These are phyloP conservation scores for Agrenia bidenticulata DNA, from an alignment of 2,888 invertebrate genomes.

Conservation along the genomic window DNA sequence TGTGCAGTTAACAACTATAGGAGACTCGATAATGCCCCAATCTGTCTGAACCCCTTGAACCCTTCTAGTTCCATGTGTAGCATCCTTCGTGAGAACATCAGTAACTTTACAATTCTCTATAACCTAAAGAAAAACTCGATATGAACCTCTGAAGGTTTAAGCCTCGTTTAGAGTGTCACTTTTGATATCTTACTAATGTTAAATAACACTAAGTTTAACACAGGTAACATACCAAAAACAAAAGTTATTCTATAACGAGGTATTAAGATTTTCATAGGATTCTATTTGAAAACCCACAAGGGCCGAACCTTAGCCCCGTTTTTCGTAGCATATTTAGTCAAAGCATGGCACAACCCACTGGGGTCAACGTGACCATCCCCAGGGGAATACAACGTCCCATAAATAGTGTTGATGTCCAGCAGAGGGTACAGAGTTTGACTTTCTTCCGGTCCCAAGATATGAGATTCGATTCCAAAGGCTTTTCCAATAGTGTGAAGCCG, in stretches of 20 bases:
- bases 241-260: no score
- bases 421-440: constrained; percentile 64
- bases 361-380: constrained; percentile 63
- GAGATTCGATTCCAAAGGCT: constrained; percentile 73
- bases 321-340: constrained; percentile 70
- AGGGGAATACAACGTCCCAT: constrained; percentile 69
- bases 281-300: constrained; percentile 29
- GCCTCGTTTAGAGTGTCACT: no score
- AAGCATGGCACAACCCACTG: constrained; percentile 73
- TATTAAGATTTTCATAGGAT: no score
- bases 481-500: constrained; percentile 77
- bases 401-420: constrained; percentile 71
- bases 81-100: constrained; percentile 52
- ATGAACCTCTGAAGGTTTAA: no score
- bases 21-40: constrained; percentile 20
- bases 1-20: constrained; percentile 23
- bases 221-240: no score
- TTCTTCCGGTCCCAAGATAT: constrained; percentile 60
- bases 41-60: constrained; percentile 22
- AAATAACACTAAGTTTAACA: no score
- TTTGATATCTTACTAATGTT: no score
- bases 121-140: background rate
- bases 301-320: constrained; percentile 69
- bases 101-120: constrained; percentile 34
- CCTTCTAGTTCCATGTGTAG: background rate